Evolutionary conservation across 2,888 invertebrate genomes (phyloP), one percentile per base, ranked within the genome.

Genomic region (Coenonympha glycerion): DNA sequence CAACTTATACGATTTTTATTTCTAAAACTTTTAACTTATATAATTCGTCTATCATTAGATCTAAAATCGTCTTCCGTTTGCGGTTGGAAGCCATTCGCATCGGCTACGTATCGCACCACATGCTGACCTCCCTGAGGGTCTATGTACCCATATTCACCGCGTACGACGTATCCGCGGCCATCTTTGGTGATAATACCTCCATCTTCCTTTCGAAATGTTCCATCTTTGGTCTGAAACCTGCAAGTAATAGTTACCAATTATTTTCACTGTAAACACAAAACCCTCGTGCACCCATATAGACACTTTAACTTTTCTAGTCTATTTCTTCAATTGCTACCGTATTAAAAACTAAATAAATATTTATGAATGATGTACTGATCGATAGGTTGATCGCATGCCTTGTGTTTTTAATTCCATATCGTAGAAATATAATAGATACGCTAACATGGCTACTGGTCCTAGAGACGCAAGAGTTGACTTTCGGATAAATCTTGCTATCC

Each of bases 1-100:
- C 2, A 13, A 51, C n/a, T 11, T 15, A 15, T 18, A 36, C n/a
- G n/a, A n/a, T 11, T 30, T 30, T 6, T 15, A 18, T 15, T 31
- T 36, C 46, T 21, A 44, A 39, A 30, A 15, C 11, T 19, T 9
- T 24, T 9, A 44, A 39, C 50, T 73, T 53, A 81, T 63, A 82
- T 66, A 49, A 85, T 75, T 59, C 73, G 68, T 64, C 86, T 74
- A 59, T 87, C 85, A 48, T 87, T 86, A 53, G 73, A 84, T 57
- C 84, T 68, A 1, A 69, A 69, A 19, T 72, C 66, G n/a, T 73
- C 66, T n/a, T 73, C 69, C 3, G 64, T 47, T 28, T 66, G 65
- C 1, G 79, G 77, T 49, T 72, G 79, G 51, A 69, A 87, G 1
- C 92, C 92, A 53, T 89, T 90, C 49, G 87, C 86, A 58, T 92